Conservation (phyloP, 2,797 vertebrate genomes). For the Schizothorax lantsangensis region DNA sequence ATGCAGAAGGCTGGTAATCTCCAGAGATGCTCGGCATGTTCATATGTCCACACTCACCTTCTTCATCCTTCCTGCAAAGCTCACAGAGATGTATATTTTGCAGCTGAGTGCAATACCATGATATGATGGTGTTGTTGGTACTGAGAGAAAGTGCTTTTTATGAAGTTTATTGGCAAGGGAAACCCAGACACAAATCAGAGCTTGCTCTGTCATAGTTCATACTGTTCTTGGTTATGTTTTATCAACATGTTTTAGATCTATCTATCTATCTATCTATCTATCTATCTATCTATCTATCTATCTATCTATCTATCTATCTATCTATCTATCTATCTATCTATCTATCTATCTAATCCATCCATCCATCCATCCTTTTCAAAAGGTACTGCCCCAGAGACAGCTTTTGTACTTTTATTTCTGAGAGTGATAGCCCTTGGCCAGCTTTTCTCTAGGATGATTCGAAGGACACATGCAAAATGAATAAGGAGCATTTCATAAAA, state of each 20-base stretch:
- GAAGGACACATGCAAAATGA: constrained; percentile 38
- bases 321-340: not conserved
- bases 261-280: not conserved
- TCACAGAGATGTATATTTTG: constrained; percentile 50
- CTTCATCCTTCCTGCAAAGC: constrained; percentile 33
- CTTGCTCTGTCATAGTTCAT: not conserved
- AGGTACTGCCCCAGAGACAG: not conserved
- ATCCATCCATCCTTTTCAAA: not conserved
- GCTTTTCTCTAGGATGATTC: not conserved
- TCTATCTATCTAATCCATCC: too few species aligned
- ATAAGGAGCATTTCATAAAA: constrained; percentile 26
- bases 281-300: too few species aligned
- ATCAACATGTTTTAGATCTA: not conserved
- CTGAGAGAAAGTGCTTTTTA: constrained; percentile 45
- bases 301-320: not conserved
- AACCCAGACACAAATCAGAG: not conserved
- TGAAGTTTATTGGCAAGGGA: constrained; percentile 20
- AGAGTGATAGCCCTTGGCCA: not conserved
- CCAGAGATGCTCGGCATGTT: constrained; percentile 45
- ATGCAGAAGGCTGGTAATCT: constrained; percentile 55
- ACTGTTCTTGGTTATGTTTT: not conserved
- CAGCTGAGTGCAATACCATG: constrained; percentile 10
- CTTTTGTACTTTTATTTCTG: not conserved
- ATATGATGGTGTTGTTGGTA: constrained; percentile 21
- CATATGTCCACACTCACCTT: constrained; percentile 56